A percentile compares a stretch with the other conserved stretches of the same genome.
Conservation (phyloP, 1,140 invertebrate genomes). For the Vanessa tameamea region DNA sequence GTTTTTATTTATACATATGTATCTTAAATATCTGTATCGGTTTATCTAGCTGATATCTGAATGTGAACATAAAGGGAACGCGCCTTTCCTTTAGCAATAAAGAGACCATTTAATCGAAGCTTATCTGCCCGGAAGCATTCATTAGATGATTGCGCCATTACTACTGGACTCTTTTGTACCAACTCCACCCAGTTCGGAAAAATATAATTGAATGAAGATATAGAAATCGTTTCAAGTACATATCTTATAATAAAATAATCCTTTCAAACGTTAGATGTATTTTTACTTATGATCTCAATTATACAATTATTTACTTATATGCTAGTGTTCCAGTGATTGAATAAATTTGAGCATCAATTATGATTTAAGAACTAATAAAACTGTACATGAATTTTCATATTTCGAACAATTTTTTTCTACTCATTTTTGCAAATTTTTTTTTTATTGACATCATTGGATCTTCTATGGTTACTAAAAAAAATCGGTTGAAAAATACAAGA, state of each 20-base stretch:
- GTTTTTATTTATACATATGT: constrained; percentile 16
- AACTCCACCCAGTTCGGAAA: constrained; percentile 45
- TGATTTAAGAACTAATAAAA: no score
- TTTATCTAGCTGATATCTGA: constrained; percentile 65
- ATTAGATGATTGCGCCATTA: constrained; percentile 78
- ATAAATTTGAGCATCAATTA: no score
- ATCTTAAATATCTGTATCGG: constrained; percentile 31
- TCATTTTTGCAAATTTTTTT: no score
- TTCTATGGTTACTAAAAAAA: no score
- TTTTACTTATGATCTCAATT: neutral
- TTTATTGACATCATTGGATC: no score
- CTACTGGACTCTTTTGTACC: constrained; percentile 64
- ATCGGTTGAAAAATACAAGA: no score
- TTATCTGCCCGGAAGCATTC: constrained; percentile 79
- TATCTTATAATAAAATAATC: neutral
- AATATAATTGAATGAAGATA: constrained; percentile 45
- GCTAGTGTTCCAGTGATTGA: no score
- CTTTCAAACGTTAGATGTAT: no score
- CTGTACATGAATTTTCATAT: no score
- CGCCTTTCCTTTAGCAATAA: constrained; percentile 77
- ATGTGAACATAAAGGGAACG: constrained; percentile 75
- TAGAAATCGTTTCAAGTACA: constrained; percentile 25
- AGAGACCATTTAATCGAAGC: constrained; percentile 79
- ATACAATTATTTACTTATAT: neutral
- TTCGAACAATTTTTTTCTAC: no score